Conservation (phyloP, 2,797 vertebrate species). For the Perodicticus potto region DNA sequence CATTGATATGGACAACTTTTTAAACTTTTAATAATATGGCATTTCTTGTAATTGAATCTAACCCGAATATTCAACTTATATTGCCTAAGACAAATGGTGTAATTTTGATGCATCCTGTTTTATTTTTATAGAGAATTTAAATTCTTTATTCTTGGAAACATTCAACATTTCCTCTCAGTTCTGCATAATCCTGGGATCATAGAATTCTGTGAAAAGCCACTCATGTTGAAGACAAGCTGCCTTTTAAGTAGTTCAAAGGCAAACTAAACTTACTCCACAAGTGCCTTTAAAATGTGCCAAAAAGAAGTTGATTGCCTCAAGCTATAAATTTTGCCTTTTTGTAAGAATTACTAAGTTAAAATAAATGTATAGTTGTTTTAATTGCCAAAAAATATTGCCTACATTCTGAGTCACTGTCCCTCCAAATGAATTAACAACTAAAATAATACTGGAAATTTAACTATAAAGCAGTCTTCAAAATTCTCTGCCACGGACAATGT, state of each 20-base stretch:
- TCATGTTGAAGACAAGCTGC: constrained; percentile 24
- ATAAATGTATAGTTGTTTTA: neutral
- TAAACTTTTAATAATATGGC: constrained; percentile 17
- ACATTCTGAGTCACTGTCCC: neutral
- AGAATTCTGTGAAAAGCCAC: constrained; percentile 48
- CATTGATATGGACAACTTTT: neutral
- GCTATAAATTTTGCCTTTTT: constrained; percentile 5
- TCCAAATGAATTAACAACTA: constrained; percentile 1
- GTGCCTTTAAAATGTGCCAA: neutral
- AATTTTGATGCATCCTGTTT: neutral
- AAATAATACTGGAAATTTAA: neutral
- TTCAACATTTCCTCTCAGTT: constrained; percentile 42
- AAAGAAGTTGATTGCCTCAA: constrained; percentile 21
- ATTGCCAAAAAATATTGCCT: neutral
- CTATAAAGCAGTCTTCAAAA: neutral
- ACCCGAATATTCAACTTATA: neutral
- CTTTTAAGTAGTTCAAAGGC: constrained; percentile 32
- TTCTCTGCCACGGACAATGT: neutral
- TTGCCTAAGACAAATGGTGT: neutral
- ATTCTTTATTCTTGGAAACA: constrained; percentile 52
- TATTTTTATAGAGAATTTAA: constrained; percentile 55
- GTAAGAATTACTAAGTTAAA: neutral
- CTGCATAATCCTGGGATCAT: neutral
- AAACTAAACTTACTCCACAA: constrained; percentile 8
- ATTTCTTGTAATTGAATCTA: neutral